phyloP scores from a whole-genome alignment of 2,888 invertebrate genomes.

The Leptinotarsa haldemani region DNA sequence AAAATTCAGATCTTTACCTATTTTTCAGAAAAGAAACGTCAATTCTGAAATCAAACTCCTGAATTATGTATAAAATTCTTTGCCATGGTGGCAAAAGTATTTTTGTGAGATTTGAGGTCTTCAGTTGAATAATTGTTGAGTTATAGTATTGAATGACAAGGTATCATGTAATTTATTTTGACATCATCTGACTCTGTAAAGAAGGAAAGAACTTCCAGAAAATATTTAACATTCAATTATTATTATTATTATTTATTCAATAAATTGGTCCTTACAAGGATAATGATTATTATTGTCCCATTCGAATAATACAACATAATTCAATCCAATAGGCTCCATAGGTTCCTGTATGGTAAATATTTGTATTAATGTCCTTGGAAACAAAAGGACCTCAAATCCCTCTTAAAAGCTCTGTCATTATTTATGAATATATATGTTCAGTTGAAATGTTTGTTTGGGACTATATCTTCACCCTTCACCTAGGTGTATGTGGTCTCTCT shows the following conservation, averaged over 20 bases:
- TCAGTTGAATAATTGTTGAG: not conserved
- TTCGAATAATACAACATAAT: not conserved
- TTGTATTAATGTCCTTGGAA: not conserved
- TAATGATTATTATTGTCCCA: not conserved
- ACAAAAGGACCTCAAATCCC: not conserved
- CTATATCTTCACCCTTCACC: not conserved
- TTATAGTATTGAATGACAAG: not conserved
- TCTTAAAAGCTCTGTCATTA: not conserved
- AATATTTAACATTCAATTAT: no score
- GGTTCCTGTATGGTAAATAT: not conserved
- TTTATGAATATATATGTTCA: not conserved
- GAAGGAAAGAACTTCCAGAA: not conserved
- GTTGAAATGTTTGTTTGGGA: not conserved
- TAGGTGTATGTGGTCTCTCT: no score
- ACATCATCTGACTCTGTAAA: not conserved
- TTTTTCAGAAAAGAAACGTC: not conserved
- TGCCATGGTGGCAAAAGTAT: not conserved
- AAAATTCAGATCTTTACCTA: not conserved
- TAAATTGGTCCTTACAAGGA: no score
- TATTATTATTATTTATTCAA: no score
- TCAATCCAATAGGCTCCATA: not conserved
- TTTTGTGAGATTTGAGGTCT: not conserved
- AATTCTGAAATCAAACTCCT: constrained; percentile 2
- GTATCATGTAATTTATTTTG: not conserved
- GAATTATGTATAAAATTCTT: not conserved